Evolutionary conservation across 2,888 invertebrate genomes (phyloP).

Genomic region (Caenorhabditis sp.): DNA sequence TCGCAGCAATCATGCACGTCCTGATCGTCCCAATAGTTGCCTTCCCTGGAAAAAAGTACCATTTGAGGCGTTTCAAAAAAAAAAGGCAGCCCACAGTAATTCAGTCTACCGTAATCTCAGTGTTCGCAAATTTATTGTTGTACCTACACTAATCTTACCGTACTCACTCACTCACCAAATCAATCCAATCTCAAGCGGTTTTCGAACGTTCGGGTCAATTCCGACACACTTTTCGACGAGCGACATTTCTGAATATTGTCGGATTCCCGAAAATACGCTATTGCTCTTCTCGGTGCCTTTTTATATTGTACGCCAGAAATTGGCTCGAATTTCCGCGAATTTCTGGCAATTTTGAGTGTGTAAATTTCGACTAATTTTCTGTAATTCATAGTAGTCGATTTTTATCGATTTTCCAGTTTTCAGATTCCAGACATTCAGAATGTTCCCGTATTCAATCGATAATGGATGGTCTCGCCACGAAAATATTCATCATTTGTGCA

Average conservation of each 20-base stretch:
- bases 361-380: no score
- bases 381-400: no score
- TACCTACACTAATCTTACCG: background rate
- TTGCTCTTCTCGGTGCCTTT: background rate
- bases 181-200: constrained; percentile 28
- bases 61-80: no score
- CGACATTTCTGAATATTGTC: background rate
- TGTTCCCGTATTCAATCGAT: no score
- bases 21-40: constrained; percentile 70
- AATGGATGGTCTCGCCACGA: no score
- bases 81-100: no score
- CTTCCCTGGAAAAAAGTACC: constrained; percentile 66
- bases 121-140: background rate
- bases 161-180: constrained; percentile 22
- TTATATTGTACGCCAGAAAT: background rate
- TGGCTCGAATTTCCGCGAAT: no score
- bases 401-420: no score
- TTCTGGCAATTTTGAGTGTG: no score
- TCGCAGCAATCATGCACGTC: constrained; percentile 68
- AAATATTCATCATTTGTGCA: no score
- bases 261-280: background rate
- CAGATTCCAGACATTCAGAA: no score
- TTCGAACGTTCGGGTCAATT: constrained; percentile 23
- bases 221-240: constrained; percentile 21
- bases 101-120: no score